Conservation (phyloP, 2,797 vertebrate genomes). For the Paguma larvata region DNA sequence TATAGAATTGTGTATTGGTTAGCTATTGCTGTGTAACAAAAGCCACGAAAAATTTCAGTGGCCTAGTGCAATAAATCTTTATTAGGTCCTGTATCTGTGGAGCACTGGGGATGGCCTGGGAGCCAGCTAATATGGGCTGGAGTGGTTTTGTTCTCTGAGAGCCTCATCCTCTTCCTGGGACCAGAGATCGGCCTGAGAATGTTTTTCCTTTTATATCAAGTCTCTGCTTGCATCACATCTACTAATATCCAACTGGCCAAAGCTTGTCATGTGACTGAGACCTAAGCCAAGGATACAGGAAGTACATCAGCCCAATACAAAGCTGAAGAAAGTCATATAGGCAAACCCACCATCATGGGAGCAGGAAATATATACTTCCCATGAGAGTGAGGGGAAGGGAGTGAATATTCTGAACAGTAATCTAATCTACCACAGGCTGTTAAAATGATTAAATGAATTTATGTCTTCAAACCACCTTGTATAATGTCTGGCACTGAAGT, state of each 20-base stretch:
- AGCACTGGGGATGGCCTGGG: background rate
- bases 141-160: conserved; percentile 29
- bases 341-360: background rate
- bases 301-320: background rate
- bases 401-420: conserved; percentile 17
- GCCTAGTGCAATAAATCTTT: background rate
- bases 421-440: background rate
- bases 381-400: background rate
- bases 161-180: background rate
- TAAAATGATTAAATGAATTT: conserved; percentile 49
- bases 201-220: background rate
- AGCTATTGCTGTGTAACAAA: conserved; percentile 6
- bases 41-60: background rate
- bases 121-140: background rate
- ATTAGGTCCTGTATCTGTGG: background rate
- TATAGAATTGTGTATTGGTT: background rate
- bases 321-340: background rate
- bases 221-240: background rate
- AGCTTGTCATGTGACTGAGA: background rate
- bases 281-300: background rate
- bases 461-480: conserved; percentile 26
- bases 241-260: background rate
- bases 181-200: background rate
- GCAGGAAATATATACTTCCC: background rate
- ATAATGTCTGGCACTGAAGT: background rate